Conservation (phyloP, 1,140 invertebrate genomes). For the Calephelis virginiensis region DNA sequence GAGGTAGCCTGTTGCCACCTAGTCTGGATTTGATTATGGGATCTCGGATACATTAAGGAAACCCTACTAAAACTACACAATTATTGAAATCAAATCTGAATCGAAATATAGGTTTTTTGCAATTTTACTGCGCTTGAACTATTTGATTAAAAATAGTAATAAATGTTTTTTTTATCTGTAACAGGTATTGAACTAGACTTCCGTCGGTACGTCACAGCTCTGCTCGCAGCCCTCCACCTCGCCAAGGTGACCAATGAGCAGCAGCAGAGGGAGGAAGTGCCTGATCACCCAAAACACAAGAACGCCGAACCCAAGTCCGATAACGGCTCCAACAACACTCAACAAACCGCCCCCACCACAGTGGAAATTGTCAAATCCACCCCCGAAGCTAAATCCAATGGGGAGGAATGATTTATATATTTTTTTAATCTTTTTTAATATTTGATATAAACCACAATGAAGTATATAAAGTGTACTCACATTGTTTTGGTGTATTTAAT, state of each 20-base stretch:
- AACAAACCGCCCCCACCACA: slow-evolving; percentile 77
- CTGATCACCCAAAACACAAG: slow-evolving; percentile 47
- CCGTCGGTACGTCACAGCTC: slow-evolving; percentile 80
- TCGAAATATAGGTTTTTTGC: no score
- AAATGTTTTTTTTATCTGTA: slow-evolving; percentile 9
- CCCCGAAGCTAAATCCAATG: slow-evolving; percentile 58
- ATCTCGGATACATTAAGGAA: no score
- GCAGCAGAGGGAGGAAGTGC: slow-evolving; percentile 60
- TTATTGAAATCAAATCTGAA: no score
- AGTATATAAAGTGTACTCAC: slow-evolving; percentile 31
- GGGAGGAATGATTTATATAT: slow-evolving; percentile 32
- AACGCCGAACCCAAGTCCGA: slow-evolving; percentile 32
- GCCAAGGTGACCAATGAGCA: slow-evolving; percentile 82
- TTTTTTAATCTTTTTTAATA: slow-evolving; percentile 21
- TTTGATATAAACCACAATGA: slow-evolving; percentile 31
- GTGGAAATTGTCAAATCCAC: slow-evolving; percentile 64
- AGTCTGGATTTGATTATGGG: no score
- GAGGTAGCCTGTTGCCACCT: no score
- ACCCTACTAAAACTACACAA: no score
- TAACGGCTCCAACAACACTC: slow-evolving; percentile 8
- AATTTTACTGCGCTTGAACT: no score
- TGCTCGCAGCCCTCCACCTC: slow-evolving; percentile 82
- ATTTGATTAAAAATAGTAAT: neutral
- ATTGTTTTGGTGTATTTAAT: slow-evolving; percentile 31
- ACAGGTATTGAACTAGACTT: slow-evolving; percentile 75